A percentile compares a stretch with the other conserved stretches of the same genome.
These are phyloP conservation scores for Andrena marginata DNA, from an alignment of 2,888 invertebrate genomes.

Conservation along the genomic window DNA sequence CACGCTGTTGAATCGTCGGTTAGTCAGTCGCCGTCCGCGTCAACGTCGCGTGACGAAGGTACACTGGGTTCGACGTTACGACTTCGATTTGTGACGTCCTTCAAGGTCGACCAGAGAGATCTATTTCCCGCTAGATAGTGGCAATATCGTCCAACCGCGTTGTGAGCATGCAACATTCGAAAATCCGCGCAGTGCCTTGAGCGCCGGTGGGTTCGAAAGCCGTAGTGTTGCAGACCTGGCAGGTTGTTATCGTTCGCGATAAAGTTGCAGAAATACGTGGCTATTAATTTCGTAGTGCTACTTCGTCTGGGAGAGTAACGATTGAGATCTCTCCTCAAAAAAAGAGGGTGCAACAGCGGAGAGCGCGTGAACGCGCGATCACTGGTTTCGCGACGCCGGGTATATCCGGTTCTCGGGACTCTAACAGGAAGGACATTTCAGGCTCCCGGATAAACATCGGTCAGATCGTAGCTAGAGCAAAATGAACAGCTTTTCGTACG, in stretches of 20 bases:
- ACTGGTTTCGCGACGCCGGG: not conserved
- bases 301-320: not conserved
- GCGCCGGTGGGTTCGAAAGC: not conserved
- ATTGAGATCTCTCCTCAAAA: not conserved
- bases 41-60: constrained; percentile 21
- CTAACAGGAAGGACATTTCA: constrained; percentile 19
- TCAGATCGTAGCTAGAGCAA: constrained; percentile 25
- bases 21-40: constrained; percentile 26
- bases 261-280: not conserved
- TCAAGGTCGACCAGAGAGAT: not conserved
- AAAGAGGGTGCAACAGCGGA: not conserved
- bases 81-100: constrained; percentile 5
- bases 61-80: constrained; percentile 15
- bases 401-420: not conserved
- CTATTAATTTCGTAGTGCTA: not conserved
- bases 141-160: not conserved
- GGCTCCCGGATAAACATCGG: constrained; percentile 24
- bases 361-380: not conserved
- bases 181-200: constrained; percentile 5
- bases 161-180: not conserved
- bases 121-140: not conserved
- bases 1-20: not conserved
- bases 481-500: constrained; percentile 69
- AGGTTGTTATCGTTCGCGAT: constrained; percentile 8
- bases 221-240: not conserved